Base-by-base conservation (phyloP, 1,140 invertebrate species). In the Lepidurus apus region DNA sequence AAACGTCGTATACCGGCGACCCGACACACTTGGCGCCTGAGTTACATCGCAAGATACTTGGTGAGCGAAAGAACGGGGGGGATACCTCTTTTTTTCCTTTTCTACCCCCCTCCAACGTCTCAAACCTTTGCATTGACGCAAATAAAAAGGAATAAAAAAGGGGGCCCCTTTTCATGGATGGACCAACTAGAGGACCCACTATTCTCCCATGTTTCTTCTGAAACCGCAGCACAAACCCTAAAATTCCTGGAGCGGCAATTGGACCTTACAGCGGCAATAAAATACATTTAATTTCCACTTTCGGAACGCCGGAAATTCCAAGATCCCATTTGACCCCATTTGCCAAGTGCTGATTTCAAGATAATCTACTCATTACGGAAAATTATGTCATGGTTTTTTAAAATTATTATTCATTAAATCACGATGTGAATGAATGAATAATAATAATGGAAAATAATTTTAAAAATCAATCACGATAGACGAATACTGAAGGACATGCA, bases 1-100 rank as follows among this genome's bases (percentile, higher is more conserved):
- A 65, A 65, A 65, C 53, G 53, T 65, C 53, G 53, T 65, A 65
- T 65, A 65, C 53, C 53, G 21, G 53, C 8, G 53, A 65, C 53
- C 53, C 53, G 17, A 21, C 17, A 65, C 53, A 65, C 53, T 65
- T 65, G 53, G 13, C 53, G 53, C 53, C 53, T 65, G 53, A 65
- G 53, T 65, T 65, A 65, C 53, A 21, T 65, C 53, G 53, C 53
- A 13, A n/a, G 53, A 65, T n/a, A 65, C 3, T 65, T 65, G 17
- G 53, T 13, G 17, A 65, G 9, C 53, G 13, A 65, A 65, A 65
- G 53, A 34, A 4, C 4, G 34, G 34, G 34, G 1, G 53, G 3
- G 21, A 65, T n/a, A n/a, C 47, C 3, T 65, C 13, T 65, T 21
- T 65, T 65, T 65, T 21, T 21, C 21, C 21, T 17, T 65, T 65